These are phyloP conservation scores for Strongylocentrotus purpuratus DNA, from an alignment of 35 echinoderm and acorn worm genomes.

Conservation along the genomic window DNA sequence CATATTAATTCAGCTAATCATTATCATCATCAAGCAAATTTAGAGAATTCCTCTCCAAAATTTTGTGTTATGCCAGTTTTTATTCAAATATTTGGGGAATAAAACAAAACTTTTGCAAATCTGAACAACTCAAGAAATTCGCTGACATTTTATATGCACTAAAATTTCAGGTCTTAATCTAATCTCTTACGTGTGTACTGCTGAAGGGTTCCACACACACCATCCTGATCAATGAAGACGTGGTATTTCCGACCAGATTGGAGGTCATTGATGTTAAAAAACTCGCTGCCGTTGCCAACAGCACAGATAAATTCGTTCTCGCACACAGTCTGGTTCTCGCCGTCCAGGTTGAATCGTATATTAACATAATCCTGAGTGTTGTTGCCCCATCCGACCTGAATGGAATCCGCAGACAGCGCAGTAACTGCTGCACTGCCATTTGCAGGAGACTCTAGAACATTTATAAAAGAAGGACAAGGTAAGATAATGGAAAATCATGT, in stretches of 20 bases:
- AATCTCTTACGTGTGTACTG: conserved; percentile 26
- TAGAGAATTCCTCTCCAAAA: too few species aligned
- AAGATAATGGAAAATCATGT: background rate
- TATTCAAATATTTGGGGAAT: too few species aligned
- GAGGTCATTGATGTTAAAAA: background rate
- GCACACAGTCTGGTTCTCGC: background rate
- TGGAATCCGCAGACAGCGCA: background rate
- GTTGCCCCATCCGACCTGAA: background rate
- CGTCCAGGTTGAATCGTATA: background rate
- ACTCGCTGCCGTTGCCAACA: background rate
- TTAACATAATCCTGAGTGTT: conserved; percentile 7
- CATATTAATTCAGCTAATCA: too few species aligned
- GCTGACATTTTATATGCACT: background rate
- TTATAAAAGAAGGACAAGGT: background rate
- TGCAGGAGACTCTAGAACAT: background rate
- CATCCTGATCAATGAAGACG: conserved; percentile 16
- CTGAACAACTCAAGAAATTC: too few species aligned
- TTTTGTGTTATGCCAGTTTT: too few species aligned
- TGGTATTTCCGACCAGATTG: background rate
- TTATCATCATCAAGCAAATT: too few species aligned
- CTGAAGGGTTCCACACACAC: background rate
- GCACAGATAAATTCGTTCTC: background rate
- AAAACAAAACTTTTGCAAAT: too few species aligned
- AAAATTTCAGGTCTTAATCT: background rate
- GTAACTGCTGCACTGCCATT: background rate